Base-by-base conservation (phyloP, 2,113 vertebrate species). In the Alligator sinensis region DNA sequence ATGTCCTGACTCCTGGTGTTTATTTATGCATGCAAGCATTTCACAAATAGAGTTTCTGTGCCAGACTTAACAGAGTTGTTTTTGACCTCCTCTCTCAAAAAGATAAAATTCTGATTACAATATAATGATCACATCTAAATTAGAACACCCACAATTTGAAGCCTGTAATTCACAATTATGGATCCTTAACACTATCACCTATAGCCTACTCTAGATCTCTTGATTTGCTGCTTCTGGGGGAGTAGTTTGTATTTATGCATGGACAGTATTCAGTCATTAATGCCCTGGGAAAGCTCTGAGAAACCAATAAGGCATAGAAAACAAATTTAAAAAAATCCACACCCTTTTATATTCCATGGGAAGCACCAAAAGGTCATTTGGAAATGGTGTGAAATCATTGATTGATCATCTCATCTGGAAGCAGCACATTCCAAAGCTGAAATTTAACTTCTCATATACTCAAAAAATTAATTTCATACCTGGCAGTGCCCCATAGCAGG, bases 401-500 rank as follows among this genome's bases (percentile, higher is more conserved):
- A 21, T 13, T 55, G n/a, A 11, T 27, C 24, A 12, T 4, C 64
- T 78, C 11, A 9, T 61, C 21, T 76, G 34, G 6, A 22, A 5
- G 1, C 10, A 34, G 28, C 14, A 2, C n/a, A 5, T 27, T 54
- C 12, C 70, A 4, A 0, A 0, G 64, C 55, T 21, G 6, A n/a
- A 58, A 57, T 76, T 38, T 21, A 5, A 24, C 2, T 77, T 86
- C 61, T 70, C 4, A 0, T 4, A 4, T 60, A 61, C 75, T 19
- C 61, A 30, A n/a, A 55, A 84, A 21, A 5, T 25, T 85, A 17
- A 6, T 59, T 87, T 80, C 34, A 72, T 22, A 34, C 13, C 18
- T 79, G 63, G 22, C 13, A 38, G 3, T 0, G 1, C 2, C 22
- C 2, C 22, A 9, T 14, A 0, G 3, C 34, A 25, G 28, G 27